Evolutionary conservation across 2,113 vertebrate species (phyloP).

Genomic region (Callorhinus ursinus): DNA sequence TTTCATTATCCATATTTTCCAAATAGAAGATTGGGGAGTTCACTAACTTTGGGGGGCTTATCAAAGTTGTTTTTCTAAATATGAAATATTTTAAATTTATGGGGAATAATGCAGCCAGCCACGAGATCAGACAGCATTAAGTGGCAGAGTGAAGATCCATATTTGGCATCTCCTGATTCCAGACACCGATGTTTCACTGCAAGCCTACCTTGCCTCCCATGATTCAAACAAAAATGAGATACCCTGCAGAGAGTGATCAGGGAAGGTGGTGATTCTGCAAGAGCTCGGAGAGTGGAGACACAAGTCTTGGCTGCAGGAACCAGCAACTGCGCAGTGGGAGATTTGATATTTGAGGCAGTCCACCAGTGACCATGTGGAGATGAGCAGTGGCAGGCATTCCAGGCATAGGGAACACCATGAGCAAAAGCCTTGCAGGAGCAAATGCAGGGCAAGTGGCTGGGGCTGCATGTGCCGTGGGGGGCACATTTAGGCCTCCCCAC

Average conservation of each 20-base stretch:
- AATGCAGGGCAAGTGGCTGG: accelerated
- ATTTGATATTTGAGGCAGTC: background rate
- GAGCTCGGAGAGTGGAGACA: background rate
- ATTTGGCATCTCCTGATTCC: accelerated
- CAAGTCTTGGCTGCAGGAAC: background rate
- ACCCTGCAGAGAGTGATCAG: background rate
- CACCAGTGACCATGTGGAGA: background rate
- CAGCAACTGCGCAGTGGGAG: accelerated
- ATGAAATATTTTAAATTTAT: background rate
- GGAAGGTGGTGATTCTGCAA: accelerated
- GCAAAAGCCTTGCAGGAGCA: background rate
- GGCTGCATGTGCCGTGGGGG: accelerated
- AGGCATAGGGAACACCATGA: accelerated
- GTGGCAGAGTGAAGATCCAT: background rate
- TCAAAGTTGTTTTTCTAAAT: background rate
- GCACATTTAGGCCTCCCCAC: accelerated
- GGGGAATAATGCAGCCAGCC: background rate
- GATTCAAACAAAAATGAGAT: background rate
- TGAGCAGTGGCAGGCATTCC: background rate
- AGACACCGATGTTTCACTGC: background rate
- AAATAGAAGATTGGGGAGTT: background rate
- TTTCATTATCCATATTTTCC: background rate
- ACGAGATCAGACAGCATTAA: background rate
- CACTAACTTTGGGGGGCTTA: background rate
- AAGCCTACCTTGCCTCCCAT: background rate